Percentiles rank a stretch among this genome's conserved stretches.
These are phyloP conservation scores for Colistium nudipinnis DNA, from an alignment of 2,113 vertebrate genomes.

Conservation along the genomic window DNA sequence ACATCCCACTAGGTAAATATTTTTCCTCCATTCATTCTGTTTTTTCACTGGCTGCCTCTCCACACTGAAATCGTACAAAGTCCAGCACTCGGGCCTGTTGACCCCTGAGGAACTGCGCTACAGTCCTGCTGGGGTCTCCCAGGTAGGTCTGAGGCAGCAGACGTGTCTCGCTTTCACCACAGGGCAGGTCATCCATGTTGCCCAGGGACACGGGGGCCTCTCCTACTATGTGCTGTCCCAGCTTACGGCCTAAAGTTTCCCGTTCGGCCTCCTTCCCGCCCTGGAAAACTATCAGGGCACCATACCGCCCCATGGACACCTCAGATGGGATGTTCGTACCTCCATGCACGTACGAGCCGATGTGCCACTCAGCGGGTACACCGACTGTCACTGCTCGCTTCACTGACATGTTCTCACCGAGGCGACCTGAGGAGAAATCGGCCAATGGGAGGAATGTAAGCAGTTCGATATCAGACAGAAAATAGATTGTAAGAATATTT, in stretches of 20 bases:
- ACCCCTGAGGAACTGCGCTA: constrained; percentile 86
- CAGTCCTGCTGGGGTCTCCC: constrained; percentile 84
- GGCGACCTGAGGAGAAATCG: constrained; percentile 78
- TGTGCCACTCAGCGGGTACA: constrained; percentile 83
- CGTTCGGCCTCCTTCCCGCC: constrained; percentile 70
- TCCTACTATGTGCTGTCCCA: constrained; percentile 91
- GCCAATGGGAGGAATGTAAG: not conserved
- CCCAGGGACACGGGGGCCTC: constrained; percentile 87
- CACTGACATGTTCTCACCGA: constrained; percentile 90
- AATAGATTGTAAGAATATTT: no score
- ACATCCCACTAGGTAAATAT: not conserved
- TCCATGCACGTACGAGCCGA: constrained; percentile 89
- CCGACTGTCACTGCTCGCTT: constrained; percentile 84
- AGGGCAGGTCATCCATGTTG: constrained; percentile 85
- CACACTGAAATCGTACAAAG: constrained; percentile 90
- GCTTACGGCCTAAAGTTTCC: constrained; percentile 80
- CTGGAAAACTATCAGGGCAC: constrained; percentile 85
- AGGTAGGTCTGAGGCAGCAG: constrained; percentile 89
- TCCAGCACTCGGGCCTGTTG: constrained; percentile 85
- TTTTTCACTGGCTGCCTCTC: constrained; percentile 74
- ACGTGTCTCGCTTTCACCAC: constrained; percentile 87
- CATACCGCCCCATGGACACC: constrained; percentile 86
- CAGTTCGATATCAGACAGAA: no score
- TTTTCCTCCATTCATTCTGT: constrained; percentile 48
- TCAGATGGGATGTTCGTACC: constrained; percentile 57